A percentile compares a stretch with the other conserved stretches of the same genome.
phyloP scores from a whole-genome alignment of 2,888 invertebrate species.

The Polia nebulosa region DNA sequence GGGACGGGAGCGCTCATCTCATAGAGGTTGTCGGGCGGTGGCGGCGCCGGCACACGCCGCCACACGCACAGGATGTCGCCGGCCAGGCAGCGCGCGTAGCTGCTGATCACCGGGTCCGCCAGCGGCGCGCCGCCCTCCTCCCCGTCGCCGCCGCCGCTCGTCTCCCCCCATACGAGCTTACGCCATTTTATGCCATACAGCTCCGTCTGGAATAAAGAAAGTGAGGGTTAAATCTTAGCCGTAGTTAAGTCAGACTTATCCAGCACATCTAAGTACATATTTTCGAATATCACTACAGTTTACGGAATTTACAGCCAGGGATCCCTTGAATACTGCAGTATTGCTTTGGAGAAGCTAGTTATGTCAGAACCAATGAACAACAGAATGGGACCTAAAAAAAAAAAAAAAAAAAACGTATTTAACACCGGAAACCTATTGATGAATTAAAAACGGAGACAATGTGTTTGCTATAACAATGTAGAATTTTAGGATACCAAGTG shows the following conservation, averaged over 20 bases:
- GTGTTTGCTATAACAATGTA: slow-evolving; percentile 15
- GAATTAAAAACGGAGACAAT: slow-evolving; percentile 17
- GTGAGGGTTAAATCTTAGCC: slow-evolving; percentile 34
- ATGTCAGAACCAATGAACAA: not conserved
- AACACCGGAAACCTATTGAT: not conserved
- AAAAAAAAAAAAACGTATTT: too few relatives aligned
- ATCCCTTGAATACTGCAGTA: not conserved
- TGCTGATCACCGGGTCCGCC: slow-evolving; percentile 97
- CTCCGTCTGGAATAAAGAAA: slow-evolving; percentile 96
- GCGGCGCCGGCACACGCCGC: slow-evolving; percentile 95
- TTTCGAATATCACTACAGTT: not conserved
- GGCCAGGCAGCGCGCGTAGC: slow-evolving; percentile 97
- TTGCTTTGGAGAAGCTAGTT: not conserved
- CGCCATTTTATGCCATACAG: slow-evolving; percentile 99
- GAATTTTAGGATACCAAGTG: slow-evolving; percentile 24
- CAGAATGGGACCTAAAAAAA: not conserved
- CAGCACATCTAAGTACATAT: not conserved
- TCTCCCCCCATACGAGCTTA: slow-evolving; percentile 96
- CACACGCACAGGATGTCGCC: slow-evolving; percentile 99
- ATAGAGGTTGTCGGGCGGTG: slow-evolving; percentile 84
- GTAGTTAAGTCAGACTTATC: not conserved
- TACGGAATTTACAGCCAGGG: not conserved
- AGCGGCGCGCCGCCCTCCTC: slow-evolving; percentile 93
- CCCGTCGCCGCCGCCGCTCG: slow-evolving; percentile 84
- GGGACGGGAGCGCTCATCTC: slow-evolving; percentile 89